phyloP scores from a whole-genome alignment of 2,797 vertebrate species.

The Diglossa cyanea region DNA sequence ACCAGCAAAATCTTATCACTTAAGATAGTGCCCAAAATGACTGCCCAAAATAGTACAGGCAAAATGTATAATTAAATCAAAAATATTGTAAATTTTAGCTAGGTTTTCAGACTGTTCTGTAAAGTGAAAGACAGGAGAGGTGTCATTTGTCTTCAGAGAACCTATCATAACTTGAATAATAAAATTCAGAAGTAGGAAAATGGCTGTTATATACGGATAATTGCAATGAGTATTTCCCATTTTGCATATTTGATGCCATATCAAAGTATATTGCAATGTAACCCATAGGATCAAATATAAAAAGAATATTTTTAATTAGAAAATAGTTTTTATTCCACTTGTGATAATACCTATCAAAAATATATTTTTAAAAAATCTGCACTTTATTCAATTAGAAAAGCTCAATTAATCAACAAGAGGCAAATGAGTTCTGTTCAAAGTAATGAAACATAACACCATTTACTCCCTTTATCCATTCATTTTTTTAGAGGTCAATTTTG shows the following conservation, averaged over 20 bases:
- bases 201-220: conserved; percentile 2
- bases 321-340: conserved; percentile 5
- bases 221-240: neutral
- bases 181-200: conserved; percentile 8
- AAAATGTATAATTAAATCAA: neutral
- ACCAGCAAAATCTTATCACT: neutral
- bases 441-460: conserved; percentile 10
- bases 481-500: conserved; percentile 6
- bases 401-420: conserved; percentile 28
- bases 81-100: neutral
- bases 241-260: neutral
- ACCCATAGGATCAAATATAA: neutral
- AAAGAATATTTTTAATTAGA: conserved; percentile 28
- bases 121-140: neutral
- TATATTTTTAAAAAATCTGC: neutral
- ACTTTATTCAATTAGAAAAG: conserved; percentile 51
- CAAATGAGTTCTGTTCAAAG: conserved; percentile 18
- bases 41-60: neutral
- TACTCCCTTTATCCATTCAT: conserved; percentile 23
- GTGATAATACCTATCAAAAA: neutral
- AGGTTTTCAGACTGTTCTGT: neutral
- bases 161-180: conserved; percentile 3
- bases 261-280: neutral
- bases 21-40: neutral
- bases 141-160: conserved; percentile 10